Evolutionary conservation across 2,113 vertebrate genomes (phyloP).

Genomic region (Pleuronectes platessa): DNA sequence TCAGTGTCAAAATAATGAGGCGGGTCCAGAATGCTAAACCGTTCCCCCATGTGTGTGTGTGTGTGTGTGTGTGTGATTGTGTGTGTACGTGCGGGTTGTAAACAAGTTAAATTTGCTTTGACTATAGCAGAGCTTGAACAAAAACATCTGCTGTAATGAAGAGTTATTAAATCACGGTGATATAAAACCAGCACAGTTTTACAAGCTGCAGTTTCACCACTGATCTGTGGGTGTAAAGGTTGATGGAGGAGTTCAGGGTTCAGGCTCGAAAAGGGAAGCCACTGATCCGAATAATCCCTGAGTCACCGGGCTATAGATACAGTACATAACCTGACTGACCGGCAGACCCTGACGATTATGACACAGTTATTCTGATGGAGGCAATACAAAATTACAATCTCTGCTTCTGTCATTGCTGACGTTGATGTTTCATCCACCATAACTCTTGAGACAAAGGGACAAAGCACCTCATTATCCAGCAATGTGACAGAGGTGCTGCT

Average conservation of each 20-base stretch:
- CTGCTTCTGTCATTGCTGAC: too few species aligned
- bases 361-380: neutral
- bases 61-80: neutral
- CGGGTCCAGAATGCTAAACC: too few species aligned
- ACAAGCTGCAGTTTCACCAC: too few species aligned
- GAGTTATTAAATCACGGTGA: conserved; percentile 6
- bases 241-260: conserved; percentile 46
- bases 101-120: neutral
- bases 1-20: too few species aligned
- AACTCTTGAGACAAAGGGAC: neutral
- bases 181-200: too few species aligned
- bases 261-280: conserved; percentile 25
- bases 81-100: too few species aligned
- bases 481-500: conserved; percentile 7
- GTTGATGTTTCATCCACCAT: too few species aligned
- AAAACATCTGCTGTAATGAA: neutral
- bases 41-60: neutral
- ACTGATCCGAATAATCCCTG: conserved; percentile 17
- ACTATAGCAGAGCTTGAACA: neutral
- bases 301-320: conserved; percentile 1
- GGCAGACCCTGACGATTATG: neutral
- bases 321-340: neutral
- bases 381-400: too few species aligned
- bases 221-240: neutral
- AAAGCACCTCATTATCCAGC: conserved; percentile 30